Evolutionary conservation across 2,113 vertebrate genomes (phyloP).

Genomic region (Scomber colias): DNA sequence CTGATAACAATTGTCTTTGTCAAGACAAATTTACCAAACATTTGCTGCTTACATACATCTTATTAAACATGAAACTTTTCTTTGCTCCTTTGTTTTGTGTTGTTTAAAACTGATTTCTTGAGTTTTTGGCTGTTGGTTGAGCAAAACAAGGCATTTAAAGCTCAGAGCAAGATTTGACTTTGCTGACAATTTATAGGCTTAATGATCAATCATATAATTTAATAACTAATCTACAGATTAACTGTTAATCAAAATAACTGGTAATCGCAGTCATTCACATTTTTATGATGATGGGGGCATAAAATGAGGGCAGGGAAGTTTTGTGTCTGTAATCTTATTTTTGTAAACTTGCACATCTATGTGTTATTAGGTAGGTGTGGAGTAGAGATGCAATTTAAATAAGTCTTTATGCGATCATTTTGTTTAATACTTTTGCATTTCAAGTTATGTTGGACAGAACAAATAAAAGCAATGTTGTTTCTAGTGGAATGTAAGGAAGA

Average conservation of each 20-base stretch:
- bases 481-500: background rate
- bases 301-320: background rate
- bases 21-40: background rate
- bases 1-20: background rate
- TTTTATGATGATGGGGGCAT: background rate
- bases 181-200: too few relatives aligned
- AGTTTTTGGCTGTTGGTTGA: background rate
- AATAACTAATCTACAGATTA: background rate
- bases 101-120: background rate
- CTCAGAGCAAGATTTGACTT: too few relatives aligned
- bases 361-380: background rate
- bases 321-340: too few relatives aligned
- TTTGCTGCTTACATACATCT: background rate
- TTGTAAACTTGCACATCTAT: too few relatives aligned
- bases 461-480: background rate
- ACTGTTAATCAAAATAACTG: background rate
- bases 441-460: background rate
- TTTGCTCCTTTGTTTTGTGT: background rate
- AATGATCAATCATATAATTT: too few relatives aligned
- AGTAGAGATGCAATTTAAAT: background rate
- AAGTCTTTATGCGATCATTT: background rate
- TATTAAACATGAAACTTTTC: background rate
- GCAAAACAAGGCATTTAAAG: background rate
- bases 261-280: background rate
- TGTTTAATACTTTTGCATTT: background rate